phyloP scores from a whole-genome alignment of 2,797 vertebrate genomes.

The Sebastes paucispinis region DNA sequence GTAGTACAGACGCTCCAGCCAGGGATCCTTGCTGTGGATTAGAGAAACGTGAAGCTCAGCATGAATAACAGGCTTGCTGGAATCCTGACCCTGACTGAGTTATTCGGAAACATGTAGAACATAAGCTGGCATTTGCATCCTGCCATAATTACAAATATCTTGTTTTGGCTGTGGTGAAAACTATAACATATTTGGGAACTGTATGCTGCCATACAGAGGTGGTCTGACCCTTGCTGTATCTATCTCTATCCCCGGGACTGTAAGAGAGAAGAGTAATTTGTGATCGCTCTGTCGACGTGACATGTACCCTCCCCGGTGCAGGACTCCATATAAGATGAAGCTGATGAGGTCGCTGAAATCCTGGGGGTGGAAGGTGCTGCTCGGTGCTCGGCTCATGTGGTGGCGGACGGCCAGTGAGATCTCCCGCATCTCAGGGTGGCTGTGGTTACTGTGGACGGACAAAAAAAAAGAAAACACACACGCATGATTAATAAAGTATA shows the following conservation, averaged over 20 bases:
- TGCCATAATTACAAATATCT: background rate
- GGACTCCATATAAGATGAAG: conserved; percentile 95
- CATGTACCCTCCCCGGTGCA: conserved; percentile 92
- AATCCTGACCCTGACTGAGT: background rate
- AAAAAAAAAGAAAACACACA: background rate
- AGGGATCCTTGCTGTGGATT: conserved; percentile 91
- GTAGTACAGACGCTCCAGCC: conserved; percentile 95
- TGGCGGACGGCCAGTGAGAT: conserved; percentile 92
- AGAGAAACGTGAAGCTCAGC: background rate
- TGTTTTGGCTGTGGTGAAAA: background rate
- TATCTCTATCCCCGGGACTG: background rate
- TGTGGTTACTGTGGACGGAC: conserved; percentile 84
- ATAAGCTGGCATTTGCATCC: background rate
- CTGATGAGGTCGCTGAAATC: conserved; percentile 99
- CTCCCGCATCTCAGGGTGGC: conserved; percentile 92
- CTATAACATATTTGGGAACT: background rate
- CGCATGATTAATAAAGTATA: background rate
- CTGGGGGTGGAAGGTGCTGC: conserved; percentile 97
- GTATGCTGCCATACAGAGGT: background rate
- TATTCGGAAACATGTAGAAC: background rate
- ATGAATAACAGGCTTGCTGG: background rate
- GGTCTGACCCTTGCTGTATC: background rate
- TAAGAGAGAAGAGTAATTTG: background rate
- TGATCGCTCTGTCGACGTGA: background rate
- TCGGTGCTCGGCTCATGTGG: conserved; percentile 94